These are phyloP conservation scores for Channa striata DNA, from an alignment of 2,797 vertebrate genomes.

Conservation along the genomic window DNA sequence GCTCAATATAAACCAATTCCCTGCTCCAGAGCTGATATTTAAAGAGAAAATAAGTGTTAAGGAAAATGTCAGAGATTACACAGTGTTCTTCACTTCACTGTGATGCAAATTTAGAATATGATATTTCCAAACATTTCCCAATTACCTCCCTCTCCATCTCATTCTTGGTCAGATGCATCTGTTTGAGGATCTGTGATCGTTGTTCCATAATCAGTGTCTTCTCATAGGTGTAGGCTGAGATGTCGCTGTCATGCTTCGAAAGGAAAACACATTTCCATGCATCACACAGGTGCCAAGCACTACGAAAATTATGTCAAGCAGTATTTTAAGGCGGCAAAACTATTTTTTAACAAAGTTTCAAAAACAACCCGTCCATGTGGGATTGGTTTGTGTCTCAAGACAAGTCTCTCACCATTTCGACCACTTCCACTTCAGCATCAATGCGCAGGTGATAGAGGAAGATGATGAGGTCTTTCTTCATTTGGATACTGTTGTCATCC, in stretches of 20 bases:
- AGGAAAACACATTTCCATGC: background rate
- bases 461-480: constrained; percentile 97
- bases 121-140: background rate
- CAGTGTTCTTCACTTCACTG: background rate
- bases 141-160: constrained; percentile 96
- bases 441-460: constrained; percentile 98
- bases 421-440: constrained; percentile 94
- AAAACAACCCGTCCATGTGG: background rate
- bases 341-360: background rate
- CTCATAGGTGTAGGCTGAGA: constrained; percentile 98
- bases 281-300: background rate
- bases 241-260: constrained; percentile 92
- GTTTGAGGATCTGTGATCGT: constrained; percentile 96
- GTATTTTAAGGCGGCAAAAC: background rate
- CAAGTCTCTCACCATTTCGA: constrained; percentile 93
- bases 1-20: constrained; percentile 9
- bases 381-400: constrained; percentile 24
- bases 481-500: constrained; percentile 99
- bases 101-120: background rate
- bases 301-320: background rate
- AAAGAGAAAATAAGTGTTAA: constrained; percentile 31
- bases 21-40: constrained; percentile 4
- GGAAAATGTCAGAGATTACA: constrained; percentile 6
- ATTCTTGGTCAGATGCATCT: constrained; percentile 98
- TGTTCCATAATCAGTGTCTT: constrained; percentile 98